Base-by-base conservation (phyloP, 1,140 invertebrate species). In the Zaprionus ghesquierei region DNA sequence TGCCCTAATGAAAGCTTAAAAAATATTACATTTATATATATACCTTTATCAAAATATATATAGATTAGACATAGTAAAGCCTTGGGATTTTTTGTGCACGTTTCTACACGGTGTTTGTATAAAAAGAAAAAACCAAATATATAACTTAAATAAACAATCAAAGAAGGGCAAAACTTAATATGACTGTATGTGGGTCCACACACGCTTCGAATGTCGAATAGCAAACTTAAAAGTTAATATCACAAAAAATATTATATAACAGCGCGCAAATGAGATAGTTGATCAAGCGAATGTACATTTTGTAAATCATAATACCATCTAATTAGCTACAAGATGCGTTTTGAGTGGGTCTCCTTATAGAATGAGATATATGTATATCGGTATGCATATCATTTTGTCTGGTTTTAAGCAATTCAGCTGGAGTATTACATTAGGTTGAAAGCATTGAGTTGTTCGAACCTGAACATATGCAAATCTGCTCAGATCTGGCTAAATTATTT, bases 101-200 rank as follows among this genome's bases (percentile, higher is more conserved):
- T 82, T 85, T 86, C 81, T 85, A 85, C 81, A 85, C 81, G 64
- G 75, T 86, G 75, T 68, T 69, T 58, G 27, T 69, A 82, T 59
- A 64, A 59, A 73, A 65, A n/a, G 53, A 63, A 49, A 5, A 66
- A 76, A 46, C 29, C 64, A 61, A 70, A 56, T 66, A 56, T 66
- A 60, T 49, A 72, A 76, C 44, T 15, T 4, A 53, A 66, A 77
- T 69, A 49, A 64, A 65, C 75, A 35, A 2, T 56, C 63, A 77
- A 71, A 65, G 54, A 86, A 79, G 3, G 15, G 41, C 77, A 64
- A 64, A 73, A 81, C 62, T 41, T 46, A 81, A 69, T 63, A 49
- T 65, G 50, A 60, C 33, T 60, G 60, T 64, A 60, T 69, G 56
- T 13, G n/a, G n/a, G n/a, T n/a, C n/a, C n/a, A n/a, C n/a, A n/a